phyloP scores from a whole-genome alignment of 2,113 vertebrate species.

The Coturnix japonica region DNA sequence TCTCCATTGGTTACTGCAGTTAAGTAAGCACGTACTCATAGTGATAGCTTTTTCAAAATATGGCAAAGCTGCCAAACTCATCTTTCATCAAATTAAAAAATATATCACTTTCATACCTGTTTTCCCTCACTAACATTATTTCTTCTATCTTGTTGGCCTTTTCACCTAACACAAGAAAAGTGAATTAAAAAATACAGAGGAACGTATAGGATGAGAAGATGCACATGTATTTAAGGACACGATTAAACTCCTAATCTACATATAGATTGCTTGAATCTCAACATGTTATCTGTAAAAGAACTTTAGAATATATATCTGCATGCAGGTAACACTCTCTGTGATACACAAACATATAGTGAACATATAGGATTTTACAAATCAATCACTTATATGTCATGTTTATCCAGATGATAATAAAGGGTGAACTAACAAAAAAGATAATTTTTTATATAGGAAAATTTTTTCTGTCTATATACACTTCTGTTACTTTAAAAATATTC shows the following conservation, averaged over 20 bases:
- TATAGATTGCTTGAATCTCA: neutral
- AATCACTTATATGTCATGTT: neutral
- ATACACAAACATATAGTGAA: neutral
- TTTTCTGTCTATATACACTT: neutral
- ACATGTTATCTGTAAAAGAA: neutral
- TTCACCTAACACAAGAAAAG: rapidly evolving
- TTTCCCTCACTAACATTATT: neutral
- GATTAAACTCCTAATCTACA: neutral
- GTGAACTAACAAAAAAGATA: neutral
- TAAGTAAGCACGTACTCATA: neutral
- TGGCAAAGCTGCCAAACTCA: neutral
- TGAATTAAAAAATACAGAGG: neutral
- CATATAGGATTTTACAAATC: neutral
- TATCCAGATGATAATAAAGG: neutral
- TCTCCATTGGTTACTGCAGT: neutral
- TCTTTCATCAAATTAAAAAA: neutral
- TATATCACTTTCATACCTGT: neutral
- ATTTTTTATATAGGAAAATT: neutral
- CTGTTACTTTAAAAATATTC: neutral
- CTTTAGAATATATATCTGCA: neutral
- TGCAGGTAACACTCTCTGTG: neutral
- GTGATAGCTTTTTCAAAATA: neutral
- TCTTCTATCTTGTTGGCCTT: neutral
- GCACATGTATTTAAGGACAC: neutral
- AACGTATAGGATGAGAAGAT: neutral